A percentile compares a stretch with the other conserved stretches of the same genome.
phyloP scores from a whole-genome alignment of 2,888 invertebrate genomes.

The Drosophila pseudotakahashii region DNA sequence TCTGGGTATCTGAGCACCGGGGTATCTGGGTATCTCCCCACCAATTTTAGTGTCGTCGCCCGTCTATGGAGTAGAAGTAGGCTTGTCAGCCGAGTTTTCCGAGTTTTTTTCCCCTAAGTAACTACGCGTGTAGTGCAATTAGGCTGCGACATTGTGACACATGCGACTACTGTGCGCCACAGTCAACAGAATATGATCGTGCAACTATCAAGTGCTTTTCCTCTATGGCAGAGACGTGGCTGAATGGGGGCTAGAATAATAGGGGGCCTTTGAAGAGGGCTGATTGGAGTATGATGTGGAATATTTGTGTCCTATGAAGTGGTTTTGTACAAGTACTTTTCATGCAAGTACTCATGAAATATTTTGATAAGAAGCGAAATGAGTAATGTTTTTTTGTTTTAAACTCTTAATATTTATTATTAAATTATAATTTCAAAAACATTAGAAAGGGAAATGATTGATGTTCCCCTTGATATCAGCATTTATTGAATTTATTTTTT shows the following conservation, averaged over 20 bases:
- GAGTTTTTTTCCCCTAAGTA: conserved; percentile 56
- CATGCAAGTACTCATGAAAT: not conserved
- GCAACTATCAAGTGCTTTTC: conserved; percentile 19
- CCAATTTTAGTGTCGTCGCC: not conserved
- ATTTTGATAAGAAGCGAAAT: conserved; percentile 11
- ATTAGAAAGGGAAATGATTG: not conserved
- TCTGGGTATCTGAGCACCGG: conserved; percentile 4
- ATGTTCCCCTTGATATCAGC: not conserved
- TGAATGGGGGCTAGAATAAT: conserved; percentile 21
- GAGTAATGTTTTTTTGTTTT: conserved; percentile 12
- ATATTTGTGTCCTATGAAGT: conserved; percentile 18
- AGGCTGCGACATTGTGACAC: conserved; percentile 67
- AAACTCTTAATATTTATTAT: not conserved
- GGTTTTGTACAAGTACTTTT: conserved; percentile 8
- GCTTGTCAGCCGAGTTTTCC: conserved; percentile 49
- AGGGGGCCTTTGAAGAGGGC: conserved; percentile 14
- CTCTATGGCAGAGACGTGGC: conserved; percentile 22
- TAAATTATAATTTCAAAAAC: not conserved
- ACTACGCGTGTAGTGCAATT: conserved; percentile 74
- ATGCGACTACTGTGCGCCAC: conserved; percentile 69
- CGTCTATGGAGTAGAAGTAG: conserved; percentile 30
- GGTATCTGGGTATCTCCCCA: conserved; percentile 13
- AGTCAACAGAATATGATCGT: conserved; percentile 32
- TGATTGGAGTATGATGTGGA: conserved; percentile 12
- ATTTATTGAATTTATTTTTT: not conserved